Percentiles rank a stretch among this genome's conserved stretches.
Conservation (phyloP, 2,888 invertebrate genomes). For the Luperina nickerlii region DNA sequence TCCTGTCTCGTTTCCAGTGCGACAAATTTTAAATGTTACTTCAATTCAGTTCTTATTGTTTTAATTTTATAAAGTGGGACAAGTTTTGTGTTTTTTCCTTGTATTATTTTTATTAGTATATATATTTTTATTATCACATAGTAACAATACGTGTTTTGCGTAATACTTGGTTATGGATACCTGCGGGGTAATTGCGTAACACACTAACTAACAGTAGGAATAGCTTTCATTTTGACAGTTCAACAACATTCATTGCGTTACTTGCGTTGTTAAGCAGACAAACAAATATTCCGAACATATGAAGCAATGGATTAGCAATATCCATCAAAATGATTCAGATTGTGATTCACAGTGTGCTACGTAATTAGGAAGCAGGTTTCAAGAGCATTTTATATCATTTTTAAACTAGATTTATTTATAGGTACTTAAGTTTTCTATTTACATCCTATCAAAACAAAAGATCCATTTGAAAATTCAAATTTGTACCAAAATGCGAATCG, state of each 20-base stretch:
- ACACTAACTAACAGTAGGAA: too few relatives aligned
- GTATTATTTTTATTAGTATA: neutral
- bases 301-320: too few relatives aligned
- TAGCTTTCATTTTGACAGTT: too few relatives aligned
- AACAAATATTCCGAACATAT: too few relatives aligned
- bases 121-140: neutral
- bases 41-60: constrained; percentile 17
- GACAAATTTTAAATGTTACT: constrained; percentile 27
- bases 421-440: neutral
- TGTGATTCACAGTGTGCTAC: too few relatives aligned
- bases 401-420: neutral
- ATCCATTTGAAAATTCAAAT: neutral
- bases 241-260: too few relatives aligned
- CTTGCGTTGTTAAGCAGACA: too few relatives aligned
- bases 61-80: constrained; percentile 34
- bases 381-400: neutral
- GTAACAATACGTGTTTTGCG: constrained; percentile 9
- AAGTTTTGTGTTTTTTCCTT: constrained; percentile 12
- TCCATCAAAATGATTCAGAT: too few relatives aligned
- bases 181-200: neutral
- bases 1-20: constrained; percentile 43
- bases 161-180: neutral
- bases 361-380: neutral
- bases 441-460: neutral
- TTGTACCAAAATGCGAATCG: neutral